These are phyloP conservation scores for Calycopis cecrops DNA, from an alignment of 1,140 invertebrate genomes.

Conservation along the genomic window DNA sequence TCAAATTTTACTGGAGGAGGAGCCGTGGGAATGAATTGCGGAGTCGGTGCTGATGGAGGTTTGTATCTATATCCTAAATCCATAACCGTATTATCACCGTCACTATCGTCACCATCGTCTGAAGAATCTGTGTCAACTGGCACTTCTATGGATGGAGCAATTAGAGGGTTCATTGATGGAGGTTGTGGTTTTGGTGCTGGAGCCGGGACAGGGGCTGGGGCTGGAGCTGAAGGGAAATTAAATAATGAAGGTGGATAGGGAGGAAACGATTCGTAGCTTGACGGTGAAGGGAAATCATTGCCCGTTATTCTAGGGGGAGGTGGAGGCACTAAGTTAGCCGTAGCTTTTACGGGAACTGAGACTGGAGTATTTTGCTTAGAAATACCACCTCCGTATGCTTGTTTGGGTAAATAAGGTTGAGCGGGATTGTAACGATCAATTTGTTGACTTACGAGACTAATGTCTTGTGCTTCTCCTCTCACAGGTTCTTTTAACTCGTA, in stretches of 20 bases:
- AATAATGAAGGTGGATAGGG: slow-evolving; percentile 27
- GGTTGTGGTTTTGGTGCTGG: slow-evolving; percentile 26
- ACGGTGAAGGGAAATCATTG: slow-evolving; percentile 35
- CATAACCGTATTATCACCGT: slow-evolving; percentile 30
- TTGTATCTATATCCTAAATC: slow-evolving; percentile 52
- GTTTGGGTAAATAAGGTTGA: slow-evolving; percentile 63
- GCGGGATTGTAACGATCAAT: slow-evolving; percentile 71
- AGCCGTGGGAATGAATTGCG: slow-evolving; percentile 44
- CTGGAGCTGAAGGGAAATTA: slow-evolving; percentile 20
- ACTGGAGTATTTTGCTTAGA: slow-evolving; percentile 46
- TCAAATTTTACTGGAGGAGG: slow-evolving; percentile 40
- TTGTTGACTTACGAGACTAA: slow-evolving; percentile 34
- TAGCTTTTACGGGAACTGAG: slow-evolving; percentile 30
- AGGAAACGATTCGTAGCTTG: slow-evolving; percentile 48
- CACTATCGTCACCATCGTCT: slow-evolving; percentile 23
- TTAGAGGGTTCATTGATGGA: slow-evolving; percentile 18
- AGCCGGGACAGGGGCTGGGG: slow-evolving; percentile 24
- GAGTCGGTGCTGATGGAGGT: slow-evolving; percentile 34
- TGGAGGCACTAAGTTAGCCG: slow-evolving; percentile 57
- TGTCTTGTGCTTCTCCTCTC: slow-evolving; percentile 63
- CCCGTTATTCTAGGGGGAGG: slow-evolving; percentile 31
- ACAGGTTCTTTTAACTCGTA: slow-evolving; percentile 55
- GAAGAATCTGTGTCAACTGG: slow-evolving; percentile 22
- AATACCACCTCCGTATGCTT: slow-evolving; percentile 36
- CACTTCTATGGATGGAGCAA: slow-evolving; percentile 23